Conservation (phyloP, 2,113 vertebrate species). For the Platysteira castanea region DNA sequence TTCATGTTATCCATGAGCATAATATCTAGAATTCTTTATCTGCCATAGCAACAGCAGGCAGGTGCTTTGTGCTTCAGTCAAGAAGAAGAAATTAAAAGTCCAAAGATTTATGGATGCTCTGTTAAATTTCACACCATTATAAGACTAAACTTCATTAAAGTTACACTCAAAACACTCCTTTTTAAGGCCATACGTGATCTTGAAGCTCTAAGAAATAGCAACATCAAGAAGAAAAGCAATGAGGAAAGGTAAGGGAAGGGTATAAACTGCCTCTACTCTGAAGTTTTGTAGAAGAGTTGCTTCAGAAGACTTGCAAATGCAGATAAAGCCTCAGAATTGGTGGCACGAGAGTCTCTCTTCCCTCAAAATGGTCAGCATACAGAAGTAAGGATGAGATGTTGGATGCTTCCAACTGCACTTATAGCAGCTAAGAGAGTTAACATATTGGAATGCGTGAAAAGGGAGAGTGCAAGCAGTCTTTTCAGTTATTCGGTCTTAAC, state of each 20-base stretch:
- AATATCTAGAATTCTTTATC: neutral
- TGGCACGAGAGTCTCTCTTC: neutral
- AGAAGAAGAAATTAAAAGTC: neutral
- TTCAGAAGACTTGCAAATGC: neutral
- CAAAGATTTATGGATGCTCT: neutral
- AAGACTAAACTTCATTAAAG: neutral
- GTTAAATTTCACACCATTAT: neutral
- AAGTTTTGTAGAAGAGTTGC: neutral
- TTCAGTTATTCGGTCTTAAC: neutral
- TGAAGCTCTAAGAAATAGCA: neutral
- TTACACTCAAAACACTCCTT: neutral
- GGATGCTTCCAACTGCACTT: neutral
- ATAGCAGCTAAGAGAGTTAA: neutral
- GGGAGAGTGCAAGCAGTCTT: neutral
- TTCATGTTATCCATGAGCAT: neutral
- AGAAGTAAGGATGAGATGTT: slow-evolving; percentile 7
- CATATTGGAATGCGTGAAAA: neutral
- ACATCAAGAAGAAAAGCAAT: neutral
- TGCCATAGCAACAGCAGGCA: neutral
- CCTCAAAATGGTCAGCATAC: neutral
- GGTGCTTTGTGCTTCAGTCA: neutral
- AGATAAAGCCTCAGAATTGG: slow-evolving; percentile 7
- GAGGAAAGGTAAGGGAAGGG: neutral
- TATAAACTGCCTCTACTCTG: neutral
- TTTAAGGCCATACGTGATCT: neutral